Percentiles rank a stretch among this genome's conserved stretches.
Conservation (phyloP, 2,113 vertebrate genomes). For the Calidris pygmaea region DNA sequence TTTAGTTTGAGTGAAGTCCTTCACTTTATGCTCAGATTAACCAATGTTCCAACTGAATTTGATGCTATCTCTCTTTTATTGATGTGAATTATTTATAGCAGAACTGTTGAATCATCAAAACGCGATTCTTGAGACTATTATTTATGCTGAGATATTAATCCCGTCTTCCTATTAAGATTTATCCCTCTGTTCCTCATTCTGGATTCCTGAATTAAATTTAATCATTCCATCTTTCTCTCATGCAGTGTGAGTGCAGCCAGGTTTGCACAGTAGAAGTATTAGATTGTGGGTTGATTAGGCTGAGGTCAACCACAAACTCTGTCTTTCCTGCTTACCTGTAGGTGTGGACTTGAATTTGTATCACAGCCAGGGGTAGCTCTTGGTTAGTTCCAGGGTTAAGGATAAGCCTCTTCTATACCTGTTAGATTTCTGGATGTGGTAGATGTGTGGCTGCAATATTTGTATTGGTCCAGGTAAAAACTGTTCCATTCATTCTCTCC, state of each 20-base stretch:
- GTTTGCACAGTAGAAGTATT: neutral
- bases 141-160: slow-evolving; percentile 59
- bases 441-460: fast-evolving
- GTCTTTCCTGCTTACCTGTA: neutral
- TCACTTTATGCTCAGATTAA: slow-evolving; percentile 30
- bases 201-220: slow-evolving; percentile 44
- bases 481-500: neutral
- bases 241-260: neutral
- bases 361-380: neutral
- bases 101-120: slow-evolving; percentile 30
- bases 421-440: neutral
- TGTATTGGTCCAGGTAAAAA: neutral
- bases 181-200: slow-evolving; percentile 42
- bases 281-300: neutral
- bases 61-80: slow-evolving; percentile 40
- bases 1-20: slow-evolving; percentile 35
- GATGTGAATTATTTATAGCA: slow-evolving; percentile 42
- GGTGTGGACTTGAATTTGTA: neutral
- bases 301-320: slow-evolving; percentile 4
- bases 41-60: neutral
- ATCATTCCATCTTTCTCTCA: slow-evolving; percentile 25
- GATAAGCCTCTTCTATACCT: neutral
- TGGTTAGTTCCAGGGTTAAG: neutral
- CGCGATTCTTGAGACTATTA: neutral
- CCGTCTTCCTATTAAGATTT: slow-evolving; percentile 57